phyloP scores from a whole-genome alignment of 2,797 vertebrate species.

The Eleutherodactylus coqui region DNA sequence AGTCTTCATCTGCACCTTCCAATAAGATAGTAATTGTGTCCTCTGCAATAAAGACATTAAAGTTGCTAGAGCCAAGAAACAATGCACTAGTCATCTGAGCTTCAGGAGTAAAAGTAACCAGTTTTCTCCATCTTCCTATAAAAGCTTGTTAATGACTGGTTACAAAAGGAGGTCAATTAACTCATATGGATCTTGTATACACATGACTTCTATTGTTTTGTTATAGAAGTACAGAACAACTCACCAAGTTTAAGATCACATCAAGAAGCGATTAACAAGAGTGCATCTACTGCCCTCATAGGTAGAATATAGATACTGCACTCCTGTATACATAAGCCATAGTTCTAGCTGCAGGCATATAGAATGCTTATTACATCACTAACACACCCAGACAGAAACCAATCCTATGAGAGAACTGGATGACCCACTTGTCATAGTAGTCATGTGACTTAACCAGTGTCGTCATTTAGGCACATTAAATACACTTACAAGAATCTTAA shows the following conservation, averaged over 20 bases:
- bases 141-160: not conserved
- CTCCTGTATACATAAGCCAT: not conserved
- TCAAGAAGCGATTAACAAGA: not conserved
- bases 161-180: not conserved
- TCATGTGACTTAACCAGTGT: not conserved
- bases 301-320: not conserved
- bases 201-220: not conserved
- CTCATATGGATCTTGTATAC: not conserved
- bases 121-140: not conserved
- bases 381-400: conserved; percentile 20
- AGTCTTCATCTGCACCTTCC: not conserved
- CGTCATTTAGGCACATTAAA: not conserved
- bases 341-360: conserved; percentile 2
- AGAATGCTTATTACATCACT: not conserved
- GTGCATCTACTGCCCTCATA: not conserved
- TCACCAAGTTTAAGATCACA: not conserved
- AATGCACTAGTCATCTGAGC: not conserved
- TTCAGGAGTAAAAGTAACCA: no score
- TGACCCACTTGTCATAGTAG: not conserved
- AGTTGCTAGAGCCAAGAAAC: not conserved
- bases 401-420: not conserved
- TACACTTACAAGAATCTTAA: not conserved
- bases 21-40: conserved; percentile 62
- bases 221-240: not conserved
- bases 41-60: conserved; percentile 66